Evolutionary conservation across 2,888 invertebrate species (phyloP).

Genomic region (Apamea sordens): DNA sequence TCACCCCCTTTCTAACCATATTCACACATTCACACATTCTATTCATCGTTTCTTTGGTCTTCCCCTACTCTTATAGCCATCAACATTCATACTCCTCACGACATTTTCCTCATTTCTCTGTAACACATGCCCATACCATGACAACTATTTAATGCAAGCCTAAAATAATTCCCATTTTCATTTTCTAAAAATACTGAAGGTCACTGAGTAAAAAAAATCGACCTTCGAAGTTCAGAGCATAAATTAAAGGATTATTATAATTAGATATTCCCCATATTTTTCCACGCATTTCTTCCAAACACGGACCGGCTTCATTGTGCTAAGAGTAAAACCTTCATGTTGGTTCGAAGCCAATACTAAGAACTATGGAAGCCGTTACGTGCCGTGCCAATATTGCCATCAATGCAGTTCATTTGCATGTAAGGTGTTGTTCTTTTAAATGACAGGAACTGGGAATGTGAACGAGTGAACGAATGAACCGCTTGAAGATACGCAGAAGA

Average conservation of each 20-base stretch:
- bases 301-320: not conserved
- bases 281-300: not conserved
- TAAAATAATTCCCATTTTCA: not conserved
- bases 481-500: slow-evolving; percentile 23
- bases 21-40: no score
- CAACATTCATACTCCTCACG: no score
- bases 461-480: slow-evolving; percentile 12
- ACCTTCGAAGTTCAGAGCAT: not conserved
- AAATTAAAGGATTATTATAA: not conserved
- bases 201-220: not conserved
- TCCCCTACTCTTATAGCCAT: no score
- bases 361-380: slow-evolving; percentile 35
- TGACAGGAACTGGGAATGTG: slow-evolving; percentile 19
- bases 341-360: slow-evolving; percentile 29
- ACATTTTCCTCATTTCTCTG: no score
- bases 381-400: slow-evolving; percentile 26
- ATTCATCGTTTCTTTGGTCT: no score
- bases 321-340: not conserved
- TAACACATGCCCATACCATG: no score
- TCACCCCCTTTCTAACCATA: no score
- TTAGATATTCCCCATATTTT: not conserved
- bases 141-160: no score
- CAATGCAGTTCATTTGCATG: slow-evolving; percentile 51
- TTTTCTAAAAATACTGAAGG: not conserved
- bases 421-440: slow-evolving; percentile 40